Percentiles rank a stretch among this genome's conserved stretches.
Evolutionary conservation across 2,888 invertebrate genomes (phyloP).

Genomic region (Argyra leucocephala): DNA sequence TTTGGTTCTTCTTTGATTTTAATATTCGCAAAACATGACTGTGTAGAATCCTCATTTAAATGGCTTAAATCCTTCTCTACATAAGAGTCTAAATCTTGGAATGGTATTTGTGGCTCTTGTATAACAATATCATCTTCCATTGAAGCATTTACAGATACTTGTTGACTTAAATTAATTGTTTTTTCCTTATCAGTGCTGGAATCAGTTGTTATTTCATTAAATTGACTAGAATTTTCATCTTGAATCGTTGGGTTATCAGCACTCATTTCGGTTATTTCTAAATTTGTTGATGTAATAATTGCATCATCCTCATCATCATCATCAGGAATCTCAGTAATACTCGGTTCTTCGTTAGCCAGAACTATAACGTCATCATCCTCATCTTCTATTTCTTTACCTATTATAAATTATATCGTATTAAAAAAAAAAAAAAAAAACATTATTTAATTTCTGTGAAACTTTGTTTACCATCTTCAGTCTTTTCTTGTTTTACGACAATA

Average conservation of each 20-base stretch:
- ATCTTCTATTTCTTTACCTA: conserved; percentile 34
- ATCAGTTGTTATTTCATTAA: conserved; percentile 15
- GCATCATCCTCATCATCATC: conserved; percentile 47
- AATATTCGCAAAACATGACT: conserved; percentile 41
- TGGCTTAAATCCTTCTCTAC: conserved; percentile 33
- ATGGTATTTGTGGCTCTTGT: conserved; percentile 43
- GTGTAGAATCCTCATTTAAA: conserved; percentile 27
- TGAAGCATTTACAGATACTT: conserved; percentile 18
- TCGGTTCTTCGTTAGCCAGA: conserved; percentile 56
- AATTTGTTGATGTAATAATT: conserved; percentile 26
- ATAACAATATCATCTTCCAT: conserved; percentile 43
- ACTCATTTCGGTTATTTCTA: conserved; percentile 27
- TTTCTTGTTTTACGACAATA: conserved; percentile 17
- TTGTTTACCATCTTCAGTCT: conserved; percentile 12
- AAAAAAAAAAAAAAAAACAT: not conserved
- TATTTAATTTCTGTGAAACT: not conserved
- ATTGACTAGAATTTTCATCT: not conserved
- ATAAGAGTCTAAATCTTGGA: conserved; percentile 41
- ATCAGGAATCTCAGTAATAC: conserved; percentile 52
- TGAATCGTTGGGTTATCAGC: conserved; percentile 19
- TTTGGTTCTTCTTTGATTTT: conserved; percentile 64
- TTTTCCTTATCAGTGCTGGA: not conserved
- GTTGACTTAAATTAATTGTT: conserved; percentile 21
- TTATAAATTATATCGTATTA: conserved; percentile 13
- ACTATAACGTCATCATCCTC: conserved; percentile 63